Evolutionary conservation across 2,888 invertebrate species (phyloP).

Genomic region (Pemphredon lugubris): DNA sequence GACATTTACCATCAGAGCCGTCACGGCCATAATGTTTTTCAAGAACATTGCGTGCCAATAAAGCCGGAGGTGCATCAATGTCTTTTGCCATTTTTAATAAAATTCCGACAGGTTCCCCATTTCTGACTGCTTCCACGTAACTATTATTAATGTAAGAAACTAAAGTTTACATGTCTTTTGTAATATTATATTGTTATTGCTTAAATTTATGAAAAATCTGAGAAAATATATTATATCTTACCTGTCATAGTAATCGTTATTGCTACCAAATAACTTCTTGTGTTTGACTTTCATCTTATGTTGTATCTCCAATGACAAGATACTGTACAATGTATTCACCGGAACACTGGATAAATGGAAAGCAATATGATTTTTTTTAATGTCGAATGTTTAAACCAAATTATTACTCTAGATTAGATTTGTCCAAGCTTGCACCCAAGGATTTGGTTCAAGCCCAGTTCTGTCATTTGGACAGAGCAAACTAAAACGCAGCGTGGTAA

Average conservation of each 20-base stretch:
- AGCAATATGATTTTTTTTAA: too few relatives aligned
- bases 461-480: too few relatives aligned
- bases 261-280: constrained; percentile 83
- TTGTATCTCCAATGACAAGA: constrained; percentile 86
- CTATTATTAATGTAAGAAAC: constrained; percentile 37
- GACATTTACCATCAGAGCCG: constrained; percentile 59
- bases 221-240: constrained; percentile 72
- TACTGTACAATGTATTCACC: constrained; percentile 86
- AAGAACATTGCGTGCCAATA: constrained; percentile 84
- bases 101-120: constrained; percentile 83
- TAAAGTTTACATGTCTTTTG: constrained; percentile 24
- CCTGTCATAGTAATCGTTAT: constrained; percentile 83
- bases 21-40: constrained; percentile 81
- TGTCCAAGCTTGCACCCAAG: too few relatives aligned
- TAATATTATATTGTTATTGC: too few relatives aligned
- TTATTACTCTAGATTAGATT: too few relatives aligned
- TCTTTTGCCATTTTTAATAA: constrained; percentile 84
- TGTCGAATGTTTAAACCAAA: too few relatives aligned
- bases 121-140: constrained; percentile 77
- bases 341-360: constrained; percentile 82
- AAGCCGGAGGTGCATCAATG: constrained; percentile 83
- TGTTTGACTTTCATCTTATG: constrained; percentile 85
- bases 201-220: too few relatives aligned
- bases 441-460: too few relatives aligned
- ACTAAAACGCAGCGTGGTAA: too few relatives aligned